These are phyloP conservation scores for Hemibagrus guttatus DNA, from an alignment of 2,797 vertebrate species.

Conservation along the genomic window DNA sequence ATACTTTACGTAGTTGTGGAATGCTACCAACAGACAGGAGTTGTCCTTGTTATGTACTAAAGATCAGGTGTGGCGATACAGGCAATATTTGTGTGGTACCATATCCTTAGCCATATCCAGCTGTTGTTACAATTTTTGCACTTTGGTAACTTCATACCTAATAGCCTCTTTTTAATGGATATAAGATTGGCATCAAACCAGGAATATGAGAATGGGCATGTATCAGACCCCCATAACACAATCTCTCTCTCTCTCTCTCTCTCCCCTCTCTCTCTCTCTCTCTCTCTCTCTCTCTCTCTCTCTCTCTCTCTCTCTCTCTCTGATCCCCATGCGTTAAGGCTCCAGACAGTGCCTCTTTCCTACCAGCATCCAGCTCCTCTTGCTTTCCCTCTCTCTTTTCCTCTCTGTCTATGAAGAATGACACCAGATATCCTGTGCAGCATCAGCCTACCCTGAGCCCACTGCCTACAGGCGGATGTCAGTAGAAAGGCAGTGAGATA, in stretches of 20 bases:
- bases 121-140: constrained; percentile 6
- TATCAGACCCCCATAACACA: constrained; percentile 40
- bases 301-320: constrained; percentile 25
- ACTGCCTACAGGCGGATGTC: constrained; percentile 75
- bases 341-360: constrained; percentile 30
- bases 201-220: constrained; percentile 55
- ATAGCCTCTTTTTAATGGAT: constrained; percentile 33
- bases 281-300: not conserved
- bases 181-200: constrained; percentile 49
- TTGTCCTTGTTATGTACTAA: not conserved
- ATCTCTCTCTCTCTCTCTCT: not conserved
- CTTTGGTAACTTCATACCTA: not conserved
- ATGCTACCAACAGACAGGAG: not conserved
- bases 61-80: constrained; percentile 20
- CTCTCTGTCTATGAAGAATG: constrained; percentile 45
- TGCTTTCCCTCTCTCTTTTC: constrained; percentile 34
- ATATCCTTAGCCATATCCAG: not conserved
- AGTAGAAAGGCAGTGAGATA: constrained; percentile 71
- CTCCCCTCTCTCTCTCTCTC: constrained; percentile 30
- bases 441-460: constrained; percentile 61
- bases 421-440: constrained; percentile 56
- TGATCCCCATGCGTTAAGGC: constrained; percentile 26
- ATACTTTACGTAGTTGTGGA: constrained; percentile 1
- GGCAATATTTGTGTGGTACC: not conserved
- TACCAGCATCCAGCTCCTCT: constrained; percentile 60